Percentiles rank a stretch among this genome's conserved stretches.
phyloP scores from a whole-genome alignment of 2,888 invertebrate genomes.

The Encarsia formosa region DNA sequence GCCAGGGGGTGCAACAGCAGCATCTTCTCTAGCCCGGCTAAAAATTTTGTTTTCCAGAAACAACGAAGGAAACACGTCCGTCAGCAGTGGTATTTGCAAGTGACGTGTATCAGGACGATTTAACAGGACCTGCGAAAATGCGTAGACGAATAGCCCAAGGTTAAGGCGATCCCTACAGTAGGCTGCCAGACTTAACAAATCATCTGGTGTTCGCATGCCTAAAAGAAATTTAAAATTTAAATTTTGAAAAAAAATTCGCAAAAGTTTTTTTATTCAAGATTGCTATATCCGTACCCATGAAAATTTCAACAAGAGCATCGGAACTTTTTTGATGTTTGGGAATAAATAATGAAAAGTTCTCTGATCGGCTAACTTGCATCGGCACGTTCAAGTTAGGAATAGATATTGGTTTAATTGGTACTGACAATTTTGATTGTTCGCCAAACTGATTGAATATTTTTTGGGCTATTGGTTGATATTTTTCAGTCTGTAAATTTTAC shows the following conservation, averaged over 20 bases:
- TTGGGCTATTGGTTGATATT: conserved; percentile 57
- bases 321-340: conserved; percentile 69
- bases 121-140: conserved; percentile 69
- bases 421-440: conserved; percentile 55
- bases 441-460: conserved; percentile 60
- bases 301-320: conserved; percentile 63
- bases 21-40: conserved; percentile 64
- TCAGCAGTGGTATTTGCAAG: conserved; percentile 67
- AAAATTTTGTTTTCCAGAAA: conserved; percentile 73
- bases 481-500: conserved; percentile 55
- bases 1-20: conserved; percentile 50
- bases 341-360: conserved; percentile 71
- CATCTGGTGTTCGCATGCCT: conserved; percentile 68
- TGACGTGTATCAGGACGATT: conserved; percentile 70
- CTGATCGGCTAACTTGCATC: conserved; percentile 51
- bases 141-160: conserved; percentile 75
- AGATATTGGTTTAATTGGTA: not conserved
- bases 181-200: conserved; percentile 67
- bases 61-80: conserved; percentile 76
- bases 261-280: conserved; percentile 46
- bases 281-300: no score
- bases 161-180: conserved; percentile 72
- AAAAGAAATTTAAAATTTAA: conserved; percentile 22
- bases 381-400: not conserved
- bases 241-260: not conserved